A percentile compares a stretch with the other conserved stretches of the same genome.
These are phyloP conservation scores for Menidia beryllina DNA, from an alignment of 2,113 vertebrate species.

Conservation along the genomic window DNA sequence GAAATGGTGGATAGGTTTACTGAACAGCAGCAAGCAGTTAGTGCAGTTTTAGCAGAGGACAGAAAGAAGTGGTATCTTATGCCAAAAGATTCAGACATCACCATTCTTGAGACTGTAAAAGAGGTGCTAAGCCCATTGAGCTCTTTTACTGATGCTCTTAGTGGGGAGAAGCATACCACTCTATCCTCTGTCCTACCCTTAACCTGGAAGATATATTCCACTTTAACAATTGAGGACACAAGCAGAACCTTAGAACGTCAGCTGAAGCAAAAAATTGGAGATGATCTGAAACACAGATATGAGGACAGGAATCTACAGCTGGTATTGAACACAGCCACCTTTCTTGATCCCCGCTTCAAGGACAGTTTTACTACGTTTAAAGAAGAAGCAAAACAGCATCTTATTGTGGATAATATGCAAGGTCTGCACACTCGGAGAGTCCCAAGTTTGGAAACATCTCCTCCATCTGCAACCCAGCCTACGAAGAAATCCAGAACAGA, in stretches of 20 bases:
- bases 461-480: neutral
- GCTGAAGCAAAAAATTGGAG: neutral
- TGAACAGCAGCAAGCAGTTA: constrained; percentile 1
- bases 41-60: neutral
- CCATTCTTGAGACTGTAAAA: neutral
- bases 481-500: neutral
- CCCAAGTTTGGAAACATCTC: no score
- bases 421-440: no score
- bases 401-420: no score
- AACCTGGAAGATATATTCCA: neutral
- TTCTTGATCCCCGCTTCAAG: neutral
- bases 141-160: neutral
- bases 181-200: neutral
- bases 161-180: neutral
- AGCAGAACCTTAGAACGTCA: neutral
- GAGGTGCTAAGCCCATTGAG: neutral
- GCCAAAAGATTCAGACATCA: neutral
- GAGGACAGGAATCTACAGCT: neutral
- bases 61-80: neutral
- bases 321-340: neutral
- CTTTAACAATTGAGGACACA: neutral
- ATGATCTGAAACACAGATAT: neutral
- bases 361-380: neutral
- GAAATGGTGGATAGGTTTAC: neutral
- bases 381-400: neutral